Conservation (phyloP, 2,797 vertebrate species). For the Alectoris magna region DNA sequence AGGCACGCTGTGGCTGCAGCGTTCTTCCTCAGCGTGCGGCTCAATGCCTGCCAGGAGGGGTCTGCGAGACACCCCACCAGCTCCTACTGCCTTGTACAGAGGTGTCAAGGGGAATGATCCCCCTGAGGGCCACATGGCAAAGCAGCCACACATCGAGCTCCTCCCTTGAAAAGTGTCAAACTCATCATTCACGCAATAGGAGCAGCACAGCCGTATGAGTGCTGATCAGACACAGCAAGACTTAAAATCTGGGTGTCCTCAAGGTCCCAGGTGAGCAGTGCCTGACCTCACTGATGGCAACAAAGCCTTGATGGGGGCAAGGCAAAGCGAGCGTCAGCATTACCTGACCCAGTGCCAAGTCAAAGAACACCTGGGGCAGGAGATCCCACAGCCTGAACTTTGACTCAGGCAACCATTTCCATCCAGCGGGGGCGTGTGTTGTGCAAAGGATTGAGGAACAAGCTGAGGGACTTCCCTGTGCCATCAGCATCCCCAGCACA, state of each 20-base stretch:
- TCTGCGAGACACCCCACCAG: background rate
- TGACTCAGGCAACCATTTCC: background rate
- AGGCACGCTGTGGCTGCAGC: background rate
- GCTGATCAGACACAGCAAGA: background rate
- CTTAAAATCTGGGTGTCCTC: background rate
- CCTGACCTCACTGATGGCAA: background rate
- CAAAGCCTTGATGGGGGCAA: background rate
- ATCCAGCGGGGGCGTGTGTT: accelerated
- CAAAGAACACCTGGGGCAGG: background rate
- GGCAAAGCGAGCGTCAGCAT: background rate
- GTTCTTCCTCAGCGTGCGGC: background rate
- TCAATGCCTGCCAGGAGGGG: background rate
- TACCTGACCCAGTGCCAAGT: background rate
- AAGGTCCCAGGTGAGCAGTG: background rate
- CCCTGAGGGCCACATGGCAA: background rate
- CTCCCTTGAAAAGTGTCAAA: background rate
- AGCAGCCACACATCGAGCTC: background rate
- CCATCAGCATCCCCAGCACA: background rate
- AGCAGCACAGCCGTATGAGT: accelerated
- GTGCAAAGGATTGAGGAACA: background rate
- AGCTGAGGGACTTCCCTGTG: background rate
- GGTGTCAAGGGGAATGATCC: background rate
- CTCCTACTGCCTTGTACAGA: background rate
- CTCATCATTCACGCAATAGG: background rate
- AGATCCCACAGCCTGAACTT: background rate